Base-by-base conservation (phyloP, 2,888 invertebrate genomes). In the Mactromeris polynyma region DNA sequence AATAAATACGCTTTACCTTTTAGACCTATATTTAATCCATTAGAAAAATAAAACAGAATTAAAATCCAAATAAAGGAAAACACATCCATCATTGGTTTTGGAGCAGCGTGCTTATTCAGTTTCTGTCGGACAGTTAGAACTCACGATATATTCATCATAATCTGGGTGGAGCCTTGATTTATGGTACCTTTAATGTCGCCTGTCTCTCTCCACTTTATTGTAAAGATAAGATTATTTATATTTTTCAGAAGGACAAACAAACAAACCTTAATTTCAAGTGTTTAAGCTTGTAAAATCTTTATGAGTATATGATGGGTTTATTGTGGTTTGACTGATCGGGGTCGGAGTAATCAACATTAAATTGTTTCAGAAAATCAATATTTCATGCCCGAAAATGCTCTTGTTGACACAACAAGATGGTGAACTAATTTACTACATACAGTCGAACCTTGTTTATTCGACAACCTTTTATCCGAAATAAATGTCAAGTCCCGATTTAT, bases 231-330 rank as follows among this genome's bases (percentile, higher is more conserved):
- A 84, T 77, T 84, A 78, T 51, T 46, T 77, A 77, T 77, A 33
- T 36, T 77, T 84, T 77, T 46, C 40, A 51, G 51, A 51, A 36
- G 36, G 26, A 54, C 26, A 84, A 42, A 54, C 84, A 84, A 77
- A 84, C 78, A 51, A 77, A 17, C n/a, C 31, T n/a, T 78, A 36
- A 73, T 83, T 38, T 79, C 17, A 42, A 85, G 69, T 85, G 80
- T 85, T 80, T 80, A 31, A 42, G 58, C 17, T 7, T 42, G 80
- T 85, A 85, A 85, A 79, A 19, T 46, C 40, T 85, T 73, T 73
- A 73, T 33, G 73, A 36, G 11, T 11, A 17, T 17, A 33, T 33
- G 36, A 21, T 6, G 7, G 19, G 36, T 33, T 73, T 73, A 36
- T 36, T 73, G 73, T 14, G 19, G 36, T 17, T 33, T 73, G 73